Base-by-base conservation (phyloP, 2,113 vertebrate genomes). In the Penelope pileata region DNA sequence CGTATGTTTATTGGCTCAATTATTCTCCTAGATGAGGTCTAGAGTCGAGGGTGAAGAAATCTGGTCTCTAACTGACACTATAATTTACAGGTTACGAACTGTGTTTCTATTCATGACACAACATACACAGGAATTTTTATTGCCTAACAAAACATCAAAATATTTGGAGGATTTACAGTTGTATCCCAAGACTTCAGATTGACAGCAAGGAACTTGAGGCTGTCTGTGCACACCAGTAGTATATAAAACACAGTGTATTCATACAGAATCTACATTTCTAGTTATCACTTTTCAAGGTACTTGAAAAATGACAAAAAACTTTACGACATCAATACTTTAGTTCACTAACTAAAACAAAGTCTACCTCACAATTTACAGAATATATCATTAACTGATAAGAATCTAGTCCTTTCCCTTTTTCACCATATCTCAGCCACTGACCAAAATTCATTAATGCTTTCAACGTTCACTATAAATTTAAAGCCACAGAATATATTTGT, bases 111-210 rank as follows among this genome's bases (percentile, higher is more conserved):
- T 91, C 56, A 81, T 51, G 32, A 85, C 27, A 8, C 10, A 51
- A 45, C 76, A 24, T 76, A 47, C 68, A 15, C n/a, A 70, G 17
- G 15, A 68, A 68, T 76, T 76, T 80, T 91, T 78, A 48, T 82
- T 81, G 21, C 56, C 59, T 91, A 38, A 73, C 3, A 74, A 80
- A 79, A 16, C 77, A 96, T 80, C 62, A 8, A 86, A 88, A 19
- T 38, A 68, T 40, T 83, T 91, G 17, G 62, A 84, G 42, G 23
- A 53, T 83, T 95, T 96, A 88, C n/a, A 54, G 63, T 82, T 95
- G 75, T 83, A 91, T 92, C 59, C n/a, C 64, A 77, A 78, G 66
- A 18, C 32, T 62, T 95, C 73, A 51, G n/a, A 23, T 91, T 62
- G 95, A 96, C 91, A 94, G 29, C 30, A 86, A 50, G 27, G 58